Conservation (phyloP, 1,140 invertebrate genomes). For the Harpegnathos saltator region DNA sequence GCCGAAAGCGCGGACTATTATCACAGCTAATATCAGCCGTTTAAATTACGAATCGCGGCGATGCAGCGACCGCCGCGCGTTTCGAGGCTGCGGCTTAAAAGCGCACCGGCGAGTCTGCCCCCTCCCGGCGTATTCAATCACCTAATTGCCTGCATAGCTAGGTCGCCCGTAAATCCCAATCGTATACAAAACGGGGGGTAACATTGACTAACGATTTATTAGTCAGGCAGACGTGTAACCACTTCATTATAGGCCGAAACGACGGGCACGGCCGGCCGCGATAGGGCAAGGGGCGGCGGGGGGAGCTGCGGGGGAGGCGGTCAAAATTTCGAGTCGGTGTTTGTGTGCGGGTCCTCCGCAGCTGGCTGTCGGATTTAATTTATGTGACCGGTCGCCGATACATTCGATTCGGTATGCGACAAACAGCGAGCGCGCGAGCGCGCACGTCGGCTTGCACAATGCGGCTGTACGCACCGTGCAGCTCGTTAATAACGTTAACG, state of each 20-base stretch:
- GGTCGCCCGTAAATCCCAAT: conserved; percentile 62
- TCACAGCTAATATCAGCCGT: no score
- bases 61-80: conserved; percentile 28
- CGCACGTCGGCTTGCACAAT: conserved; percentile 8
- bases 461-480: not conserved
- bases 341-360: conserved; percentile 39
- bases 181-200: conserved; percentile 62
- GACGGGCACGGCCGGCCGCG: not conserved
- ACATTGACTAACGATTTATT: conserved; percentile 70
- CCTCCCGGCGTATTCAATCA: conserved; percentile 55
- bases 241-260: conserved; percentile 61
- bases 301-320: not conserved
- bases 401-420: conserved; percentile 44
- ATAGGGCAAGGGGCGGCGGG: not conserved
- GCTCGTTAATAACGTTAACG: conserved; percentile 33
- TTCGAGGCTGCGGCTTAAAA: conserved; percentile 17
- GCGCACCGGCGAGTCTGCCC: not conserved
- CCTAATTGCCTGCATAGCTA: conserved; percentile 53
- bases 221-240: conserved; percentile 63
- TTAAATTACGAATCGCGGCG: conserved; percentile 45
- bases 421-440: conserved; percentile 9
- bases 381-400: conserved; percentile 42
- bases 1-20: conserved; percentile 24
- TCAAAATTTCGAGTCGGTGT: conserved; percentile 50
- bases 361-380: conserved; percentile 47